Evolutionary conservation across 2,113 vertebrate species (phyloP).

Genomic region (Cyprinus carpio): DNA sequence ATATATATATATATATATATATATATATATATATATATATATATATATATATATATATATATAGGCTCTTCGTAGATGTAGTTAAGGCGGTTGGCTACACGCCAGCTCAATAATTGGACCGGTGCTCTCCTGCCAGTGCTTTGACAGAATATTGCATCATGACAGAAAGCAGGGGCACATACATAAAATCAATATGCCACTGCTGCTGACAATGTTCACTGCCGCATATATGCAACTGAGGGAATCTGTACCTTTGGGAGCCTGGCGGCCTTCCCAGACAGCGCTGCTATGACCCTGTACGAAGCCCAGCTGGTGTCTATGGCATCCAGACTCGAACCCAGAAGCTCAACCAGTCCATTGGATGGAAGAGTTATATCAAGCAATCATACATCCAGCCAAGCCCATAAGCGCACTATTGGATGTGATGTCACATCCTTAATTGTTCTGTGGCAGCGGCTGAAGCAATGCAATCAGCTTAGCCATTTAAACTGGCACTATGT

Average conservation of each 20-base stretch:
- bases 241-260: constrained; percentile 31
- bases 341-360: background rate
- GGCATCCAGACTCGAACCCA: background rate
- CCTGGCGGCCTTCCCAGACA: constrained; percentile 38
- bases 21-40: too few species aligned
- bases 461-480: constrained; percentile 61
- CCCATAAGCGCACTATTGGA: constrained; percentile 51
- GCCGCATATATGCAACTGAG: constrained; percentile 11
- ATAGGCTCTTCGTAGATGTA: constrained; percentile 21
- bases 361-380: constrained; percentile 40
- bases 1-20: too few species aligned
- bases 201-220: constrained; percentile 33
- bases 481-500: constrained; percentile 49
- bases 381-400: constrained; percentile 45
- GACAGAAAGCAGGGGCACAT: constrained; percentile 40
- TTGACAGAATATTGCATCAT: constrained; percentile 57
- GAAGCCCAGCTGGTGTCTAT: constrained; percentile 14
- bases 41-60: constrained; percentile 26
- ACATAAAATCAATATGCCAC: constrained; percentile 43
- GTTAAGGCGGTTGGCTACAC: constrained; percentile 23
- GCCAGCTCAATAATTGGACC: constrained; percentile 52
- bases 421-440: constrained; percentile 62
- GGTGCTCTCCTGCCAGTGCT: constrained; percentile 42
- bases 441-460: constrained; percentile 55
- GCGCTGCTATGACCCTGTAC: constrained; percentile 31